phyloP scores from a whole-genome alignment of 1,140 invertebrate species.

The Pachypeltis micranthus region DNA sequence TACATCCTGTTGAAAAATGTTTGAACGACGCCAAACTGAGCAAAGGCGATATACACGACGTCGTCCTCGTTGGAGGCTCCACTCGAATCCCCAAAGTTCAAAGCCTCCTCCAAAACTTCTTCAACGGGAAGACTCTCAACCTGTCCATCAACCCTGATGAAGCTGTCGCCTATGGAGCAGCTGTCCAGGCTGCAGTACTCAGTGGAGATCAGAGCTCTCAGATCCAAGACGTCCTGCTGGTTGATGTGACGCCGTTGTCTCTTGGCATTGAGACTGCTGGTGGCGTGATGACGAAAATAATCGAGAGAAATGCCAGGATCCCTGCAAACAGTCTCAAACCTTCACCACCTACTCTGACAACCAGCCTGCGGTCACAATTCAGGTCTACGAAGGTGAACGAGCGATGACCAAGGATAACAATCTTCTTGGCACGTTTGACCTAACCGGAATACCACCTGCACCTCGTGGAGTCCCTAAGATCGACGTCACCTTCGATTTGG shows the following conservation, averaged over 20 bases:
- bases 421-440: conserved; percentile 64
- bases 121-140: conserved; percentile 47
- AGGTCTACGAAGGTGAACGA: conserved; percentile 54
- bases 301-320: conserved; percentile 42
- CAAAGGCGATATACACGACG: conserved; percentile 51
- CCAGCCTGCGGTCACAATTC: conserved; percentile 57
- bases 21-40: conserved; percentile 54
- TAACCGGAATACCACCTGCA: conserved; percentile 51
- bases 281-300: conserved; percentile 44
- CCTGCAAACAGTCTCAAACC: conserved; percentile 40
- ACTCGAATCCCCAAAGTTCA: conserved; percentile 47
- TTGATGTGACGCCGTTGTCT: conserved; percentile 43
- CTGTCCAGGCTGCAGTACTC: conserved; percentile 50
- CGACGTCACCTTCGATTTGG: conserved; percentile 57
- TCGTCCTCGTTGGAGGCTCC: conserved; percentile 59
- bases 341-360: conserved; percentile 46
- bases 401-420: conserved; percentile 60
- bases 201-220: conserved; percentile 43
- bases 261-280: conserved; percentile 45
- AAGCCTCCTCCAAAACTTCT: conserved; percentile 42
- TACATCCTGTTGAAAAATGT: conserved; percentile 45
- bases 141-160: conserved; percentile 57
- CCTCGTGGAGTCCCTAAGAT: conserved; percentile 38
- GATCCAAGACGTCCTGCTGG: conserved; percentile 44
- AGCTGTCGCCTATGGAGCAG: conserved; percentile 52